These are phyloP conservation scores for Meteorus sp. DNA, from an alignment of 1,140 invertebrate species.

Conservation along the genomic window DNA sequence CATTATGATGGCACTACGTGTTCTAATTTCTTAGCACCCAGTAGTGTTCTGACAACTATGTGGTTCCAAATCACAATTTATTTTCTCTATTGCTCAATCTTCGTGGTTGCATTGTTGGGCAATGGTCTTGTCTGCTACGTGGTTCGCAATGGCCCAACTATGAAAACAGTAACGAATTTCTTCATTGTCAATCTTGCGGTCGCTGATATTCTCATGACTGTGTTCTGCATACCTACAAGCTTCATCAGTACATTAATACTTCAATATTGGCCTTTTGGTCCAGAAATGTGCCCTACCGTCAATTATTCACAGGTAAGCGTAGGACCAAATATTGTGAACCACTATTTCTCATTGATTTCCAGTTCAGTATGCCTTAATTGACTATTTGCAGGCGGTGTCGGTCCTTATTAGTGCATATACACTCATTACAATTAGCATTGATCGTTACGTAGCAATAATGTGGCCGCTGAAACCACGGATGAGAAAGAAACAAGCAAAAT, in stretches of 20 bases:
- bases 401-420: conserved; percentile 85
- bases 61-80: conserved; percentile 71
- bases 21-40: conserved; percentile 24
- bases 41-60: conserved; percentile 33
- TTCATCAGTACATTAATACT: conserved; percentile 75
- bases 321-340: neutral
- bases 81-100: conserved; percentile 73
- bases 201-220: conserved; percentile 81
- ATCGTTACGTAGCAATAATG: conserved; percentile 86
- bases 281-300: conserved; percentile 73
- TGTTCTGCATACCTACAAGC: conserved; percentile 86
- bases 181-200: conserved; percentile 85
- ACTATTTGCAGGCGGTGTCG: conserved; percentile 76
- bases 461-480: conserved; percentile 81
- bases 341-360: no score
- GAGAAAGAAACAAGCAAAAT: conserved; percentile 66
- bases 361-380: no score
- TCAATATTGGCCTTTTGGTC: conserved; percentile 83
- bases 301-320: conserved; percentile 64
- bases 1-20: conserved; percentile 27
- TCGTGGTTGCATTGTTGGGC: conserved; percentile 74
- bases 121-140: conserved; percentile 84
- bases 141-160: conserved; percentile 73
- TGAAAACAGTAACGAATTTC: conserved; percentile 86
- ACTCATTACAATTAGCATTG: conserved; percentile 81